Conservation (phyloP, 2,888 invertebrate species). For the Mesoligia furuncula region DNA sequence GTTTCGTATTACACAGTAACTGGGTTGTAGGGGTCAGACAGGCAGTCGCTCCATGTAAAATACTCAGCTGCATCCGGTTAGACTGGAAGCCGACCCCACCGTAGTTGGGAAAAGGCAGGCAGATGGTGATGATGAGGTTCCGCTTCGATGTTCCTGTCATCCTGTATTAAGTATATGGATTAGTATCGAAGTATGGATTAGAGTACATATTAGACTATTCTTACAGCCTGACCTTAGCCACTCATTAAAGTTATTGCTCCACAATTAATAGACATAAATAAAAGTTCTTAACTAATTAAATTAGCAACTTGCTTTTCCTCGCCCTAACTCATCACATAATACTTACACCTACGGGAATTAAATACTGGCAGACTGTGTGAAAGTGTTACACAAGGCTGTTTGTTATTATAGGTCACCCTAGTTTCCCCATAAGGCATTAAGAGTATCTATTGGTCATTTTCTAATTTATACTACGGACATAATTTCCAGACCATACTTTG, state of each 20-base stretch:
- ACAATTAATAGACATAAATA: background rate
- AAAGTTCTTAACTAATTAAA: slow-evolving; percentile 41
- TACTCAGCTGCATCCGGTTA: too few species aligned
- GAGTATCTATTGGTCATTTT: background rate
- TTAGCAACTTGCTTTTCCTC: slow-evolving; percentile 39
- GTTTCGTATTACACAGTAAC: too few species aligned
- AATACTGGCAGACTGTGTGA: background rate
- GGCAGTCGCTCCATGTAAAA: too few species aligned
- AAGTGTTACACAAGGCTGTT: slow-evolving; percentile 8
- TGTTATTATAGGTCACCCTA: background rate
- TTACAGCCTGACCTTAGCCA: background rate
- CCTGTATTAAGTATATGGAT: too few species aligned
- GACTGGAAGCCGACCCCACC: too few species aligned
- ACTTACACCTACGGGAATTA: slow-evolving; percentile 31
- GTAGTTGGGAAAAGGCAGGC: too few species aligned
- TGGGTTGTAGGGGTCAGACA: too few species aligned
- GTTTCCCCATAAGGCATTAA: background rate
- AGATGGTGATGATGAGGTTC: too few species aligned
- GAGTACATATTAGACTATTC: background rate
- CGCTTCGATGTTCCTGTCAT: too few species aligned
- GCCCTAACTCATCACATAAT: slow-evolving; percentile 18
- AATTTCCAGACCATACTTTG: background rate
- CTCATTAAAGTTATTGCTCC: slow-evolving; percentile 3
- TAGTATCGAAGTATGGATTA: background rate
- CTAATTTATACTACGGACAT: background rate